These are phyloP conservation scores for Acrobasis repandana DNA, from an alignment of 2,888 invertebrate genomes.

Conservation along the genomic window DNA sequence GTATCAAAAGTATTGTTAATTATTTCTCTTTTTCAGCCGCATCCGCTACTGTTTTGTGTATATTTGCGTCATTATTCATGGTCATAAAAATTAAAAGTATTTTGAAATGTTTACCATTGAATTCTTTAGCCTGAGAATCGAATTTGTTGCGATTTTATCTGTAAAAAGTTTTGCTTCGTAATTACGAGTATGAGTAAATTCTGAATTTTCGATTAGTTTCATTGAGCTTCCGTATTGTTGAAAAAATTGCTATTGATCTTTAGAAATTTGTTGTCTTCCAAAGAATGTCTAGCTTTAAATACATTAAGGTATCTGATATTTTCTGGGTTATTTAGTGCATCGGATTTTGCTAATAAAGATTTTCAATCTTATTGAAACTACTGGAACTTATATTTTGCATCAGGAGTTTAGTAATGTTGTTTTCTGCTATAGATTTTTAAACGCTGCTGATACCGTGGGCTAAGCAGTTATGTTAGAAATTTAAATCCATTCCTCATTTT, in stretches of 20 bases:
- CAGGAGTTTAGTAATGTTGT: too few species aligned
- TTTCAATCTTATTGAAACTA: too few species aligned
- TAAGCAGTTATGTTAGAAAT: too few species aligned
- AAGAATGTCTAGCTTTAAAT: neutral
- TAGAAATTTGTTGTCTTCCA: neutral
- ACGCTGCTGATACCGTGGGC: too few species aligned
- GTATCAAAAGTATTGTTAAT: constrained; percentile 53
- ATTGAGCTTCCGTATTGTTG: constrained; percentile 24
- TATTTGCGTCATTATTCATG: constrained; percentile 63
- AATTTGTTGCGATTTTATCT: constrained; percentile 52
- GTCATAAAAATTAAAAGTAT: constrained; percentile 53
- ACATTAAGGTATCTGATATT: too few species aligned
- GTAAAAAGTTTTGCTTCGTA: constrained; percentile 56
- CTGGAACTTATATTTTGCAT: too few species aligned
- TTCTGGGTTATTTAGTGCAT: too few species aligned
- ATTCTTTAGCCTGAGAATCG: constrained; percentile 53
- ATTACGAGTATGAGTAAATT: constrained; percentile 28
- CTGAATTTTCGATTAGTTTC: constrained; percentile 16
- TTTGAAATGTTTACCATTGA: constrained; percentile 54
- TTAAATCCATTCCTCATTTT: too few species aligned
- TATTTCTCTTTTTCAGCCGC: constrained; percentile 71
- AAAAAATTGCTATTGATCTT: constrained; percentile 21
- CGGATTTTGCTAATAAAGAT: too few species aligned
- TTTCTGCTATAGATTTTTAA: too few species aligned
- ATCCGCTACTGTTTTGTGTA: constrained; percentile 73